Base-by-base conservation (phyloP, 2,113 vertebrate genomes). In the Cryptomyrus ogoouensis region DNA sequence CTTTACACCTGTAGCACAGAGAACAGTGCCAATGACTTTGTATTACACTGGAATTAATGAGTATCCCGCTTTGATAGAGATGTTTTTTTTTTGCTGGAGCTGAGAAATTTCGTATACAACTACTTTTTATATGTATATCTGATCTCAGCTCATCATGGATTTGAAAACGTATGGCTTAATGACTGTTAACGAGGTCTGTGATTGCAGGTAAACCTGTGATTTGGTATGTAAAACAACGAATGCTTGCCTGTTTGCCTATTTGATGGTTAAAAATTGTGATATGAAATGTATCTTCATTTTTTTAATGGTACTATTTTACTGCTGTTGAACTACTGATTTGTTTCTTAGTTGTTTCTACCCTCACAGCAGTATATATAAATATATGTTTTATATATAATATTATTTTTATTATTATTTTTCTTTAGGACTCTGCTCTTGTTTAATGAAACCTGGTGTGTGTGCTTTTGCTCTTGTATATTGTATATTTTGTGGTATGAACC, bases 401-500 rank as follows among this genome's bases (percentile, higher is more conserved):
- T 89, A 88, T 91, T 93, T 93, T 91, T 47, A 66, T 31, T 80
- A 80, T 80, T 89, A 88, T 91, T 93, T 92, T 91, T 47, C 87
- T 91, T 92, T 91, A 86, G 27, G 83, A 88, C 90, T 93, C 88
- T 70, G 87, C 70, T 92, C 87, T 88, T 91, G 90, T 92, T 92
- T 92, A 91, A 92, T 89, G 87, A 90, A 87, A 91, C 87, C 89
- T 93, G 93, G 85, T 93, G 92, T 93, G 92, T 93, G 91, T 93
- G 93, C 92, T 94, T 93, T 94, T 94, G 89, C 90, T 90, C 90
- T 92, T 89, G 93, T 94, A 93, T 94, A 91, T 94, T 96, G 95
- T 96, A 96, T 94, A 96, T 96, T 95, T 96, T 96, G 95, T 96
- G 94, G 91, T 94, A 95, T 91, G 44, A 93, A 95, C 93, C 94